Evolutionary conservation across 1,140 invertebrate genomes (phyloP), one percentile per base, ranked within the genome.

Genomic region (Oryctes rhinoceros): DNA sequence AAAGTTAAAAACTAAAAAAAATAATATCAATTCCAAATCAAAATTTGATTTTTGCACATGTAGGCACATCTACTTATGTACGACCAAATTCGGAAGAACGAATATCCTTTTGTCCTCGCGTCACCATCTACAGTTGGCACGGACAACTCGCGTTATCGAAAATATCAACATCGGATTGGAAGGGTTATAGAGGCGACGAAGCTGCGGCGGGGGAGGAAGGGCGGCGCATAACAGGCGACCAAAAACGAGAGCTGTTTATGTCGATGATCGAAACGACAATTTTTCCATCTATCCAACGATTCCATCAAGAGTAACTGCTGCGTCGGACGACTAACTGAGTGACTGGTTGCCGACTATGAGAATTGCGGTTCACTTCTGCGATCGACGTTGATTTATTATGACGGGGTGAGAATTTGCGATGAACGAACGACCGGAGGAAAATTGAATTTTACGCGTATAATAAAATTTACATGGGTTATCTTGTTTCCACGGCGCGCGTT

Each of bases 371-470:
- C 49, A 15, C 49, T 53, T 53, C 49, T 53, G 49, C 49, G n/a
- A 53, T 53, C 49, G 49, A 53, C 49, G 49, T 53, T 53, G 49
- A 53, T 53, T 53, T 53, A 53, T 53, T 53, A 53, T 53, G 49
- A 53, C 49, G 49, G n/a, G 39, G 49, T 53, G 49, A 53, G n/a
- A 53, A 53, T 53, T 53, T 18, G 49, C 49, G n/a, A 53, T 18
- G 49, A 18, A 18, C 11, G 49, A 13, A 15, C 11, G 49, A 18
- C 49, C n/a, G 9, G 49, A 13, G 13, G n/a, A 53, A 53, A 53
- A 53, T 53, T 53, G 13, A 53, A 53, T 53, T 53, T 53, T 53
- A 53, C 49, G 49, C 49, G n/a, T 53, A 18, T 53, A 53, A 53
- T 53, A 53, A 53, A 53, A 53, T 53, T 53, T 53, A 53, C 49